These are phyloP conservation scores for Indicator indicator DNA, from an alignment of 2,113 vertebrate species.

Conservation along the genomic window DNA sequence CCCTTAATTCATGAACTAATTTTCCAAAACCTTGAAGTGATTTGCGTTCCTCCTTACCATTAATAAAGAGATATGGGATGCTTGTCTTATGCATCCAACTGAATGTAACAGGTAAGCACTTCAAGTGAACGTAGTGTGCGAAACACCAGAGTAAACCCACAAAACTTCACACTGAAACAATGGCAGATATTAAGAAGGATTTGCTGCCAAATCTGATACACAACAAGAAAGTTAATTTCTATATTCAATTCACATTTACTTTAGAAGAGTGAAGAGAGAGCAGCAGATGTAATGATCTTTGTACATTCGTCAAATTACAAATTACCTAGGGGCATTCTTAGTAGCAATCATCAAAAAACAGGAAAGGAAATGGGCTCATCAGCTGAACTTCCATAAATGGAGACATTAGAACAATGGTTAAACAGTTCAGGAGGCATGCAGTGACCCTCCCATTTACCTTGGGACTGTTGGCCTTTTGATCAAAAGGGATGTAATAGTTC, in stretches of 20 bases:
- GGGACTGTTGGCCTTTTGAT: background rate
- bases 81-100: background rate
- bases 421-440: background rate
- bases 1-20: background rate
- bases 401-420: background rate
- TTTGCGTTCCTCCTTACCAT: background rate
- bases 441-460: background rate
- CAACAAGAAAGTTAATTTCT: background rate
- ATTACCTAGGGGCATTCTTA: background rate
- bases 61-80: background rate
- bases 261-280: background rate
- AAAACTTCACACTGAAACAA: background rate
- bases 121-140: background rate
- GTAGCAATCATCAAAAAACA: background rate
- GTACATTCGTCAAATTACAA: rapidly evolving
- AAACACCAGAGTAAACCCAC: background rate
- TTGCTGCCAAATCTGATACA: background rate
- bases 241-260: background rate
- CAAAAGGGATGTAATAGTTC: background rate
- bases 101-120: background rate
- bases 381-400: background rate
- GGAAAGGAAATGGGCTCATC: background rate
- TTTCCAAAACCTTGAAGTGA: background rate
- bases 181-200: background rate
- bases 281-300: background rate